Conservation (phyloP, 2,888 invertebrate species). For the Phengaris arion region DNA sequence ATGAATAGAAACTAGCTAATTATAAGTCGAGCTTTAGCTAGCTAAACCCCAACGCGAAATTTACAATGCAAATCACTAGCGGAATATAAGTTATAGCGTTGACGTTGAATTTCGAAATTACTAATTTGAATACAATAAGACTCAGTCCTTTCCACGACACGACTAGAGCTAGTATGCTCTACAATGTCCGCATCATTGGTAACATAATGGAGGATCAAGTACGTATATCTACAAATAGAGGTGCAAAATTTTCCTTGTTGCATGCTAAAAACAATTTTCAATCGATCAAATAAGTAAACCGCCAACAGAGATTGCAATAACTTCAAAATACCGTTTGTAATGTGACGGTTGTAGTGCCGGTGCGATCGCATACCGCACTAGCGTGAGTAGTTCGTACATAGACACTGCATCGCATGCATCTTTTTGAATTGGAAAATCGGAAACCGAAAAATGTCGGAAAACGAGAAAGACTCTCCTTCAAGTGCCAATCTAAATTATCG, state of each 20-base stretch:
- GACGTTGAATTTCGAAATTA: constrained; percentile 76
- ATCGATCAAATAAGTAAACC: constrained; percentile 66
- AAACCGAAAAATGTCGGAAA: constrained; percentile 38
- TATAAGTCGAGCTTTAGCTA: constrained; percentile 73
- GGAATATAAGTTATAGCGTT: constrained; percentile 77
- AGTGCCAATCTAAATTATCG: constrained; percentile 57
- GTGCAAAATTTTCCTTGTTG: constrained; percentile 54
- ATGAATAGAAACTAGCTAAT: constrained; percentile 78
- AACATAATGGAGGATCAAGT: constrained; percentile 70
- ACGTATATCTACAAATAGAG: constrained; percentile 57
- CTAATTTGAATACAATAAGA: constrained; percentile 75
- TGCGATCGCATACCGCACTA: constrained; percentile 64
- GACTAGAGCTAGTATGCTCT: constrained; percentile 66
- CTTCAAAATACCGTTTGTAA: constrained; percentile 64
- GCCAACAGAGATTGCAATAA: constrained; percentile 63
- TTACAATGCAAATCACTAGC: constrained; percentile 77
- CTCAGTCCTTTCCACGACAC: constrained; percentile 74
- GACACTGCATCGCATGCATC: constrained; percentile 54
- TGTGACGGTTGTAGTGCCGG: constrained; percentile 63
- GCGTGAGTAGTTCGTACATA: constrained; percentile 58
- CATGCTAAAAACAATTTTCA: constrained; percentile 58
- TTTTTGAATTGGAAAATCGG: constrained; percentile 46
- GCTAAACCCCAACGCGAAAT: constrained; percentile 70
- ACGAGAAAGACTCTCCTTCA: constrained; percentile 53
- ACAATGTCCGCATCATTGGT: constrained; percentile 56